Evolutionary conservation across 1,140 invertebrate species (phyloP), one percentile per base, ranked within the genome.

Genomic region (Heliconius hewitsoni): DNA sequence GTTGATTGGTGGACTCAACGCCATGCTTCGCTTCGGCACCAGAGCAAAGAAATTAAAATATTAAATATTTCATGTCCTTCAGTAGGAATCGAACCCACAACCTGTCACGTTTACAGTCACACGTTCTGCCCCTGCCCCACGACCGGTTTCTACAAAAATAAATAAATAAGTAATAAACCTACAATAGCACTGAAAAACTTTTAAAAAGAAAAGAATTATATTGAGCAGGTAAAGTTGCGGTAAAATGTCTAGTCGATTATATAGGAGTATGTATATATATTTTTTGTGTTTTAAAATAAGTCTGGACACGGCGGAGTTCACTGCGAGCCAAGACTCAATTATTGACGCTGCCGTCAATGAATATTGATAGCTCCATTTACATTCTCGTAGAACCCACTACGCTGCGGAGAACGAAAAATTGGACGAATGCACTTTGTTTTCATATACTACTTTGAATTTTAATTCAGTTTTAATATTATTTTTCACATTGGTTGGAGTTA

Each of bases 301-400:
- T 30, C 23, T 66, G 60, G 30, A 76, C 60, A 70, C 8, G 39
- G 39, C 74, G 27, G 19, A 42, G 60, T n/a, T 76, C 16, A 42
- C 66, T 74, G 30, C 34, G n/a, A 79, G 70, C 50, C 42, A 80
- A 76, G 70, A 75, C 50, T 80, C 78, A 75, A 75, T 76, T 75
- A 76, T 76, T 80, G 78, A 80, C 71, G 74, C 23, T 71, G 73
- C 73, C 70, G 23, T 76, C 74, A 30, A 76, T 80, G 78, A 80
- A 80, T 80, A 80, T 80, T 80, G 78, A 80, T 76, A 74, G 78
- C 78, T 55, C 37, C 16, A 80, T 80, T 80, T 80, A 46, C 78
- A 80, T 80, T 76, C 74, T 80, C 78, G 71, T 76, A 57, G 66
- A 42, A 37, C 66, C 50, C 16, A 52, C 60, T 19, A 80, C 70